phyloP scores from a whole-genome alignment of 2,113 vertebrate genomes.

The Ailurus styani region DNA sequence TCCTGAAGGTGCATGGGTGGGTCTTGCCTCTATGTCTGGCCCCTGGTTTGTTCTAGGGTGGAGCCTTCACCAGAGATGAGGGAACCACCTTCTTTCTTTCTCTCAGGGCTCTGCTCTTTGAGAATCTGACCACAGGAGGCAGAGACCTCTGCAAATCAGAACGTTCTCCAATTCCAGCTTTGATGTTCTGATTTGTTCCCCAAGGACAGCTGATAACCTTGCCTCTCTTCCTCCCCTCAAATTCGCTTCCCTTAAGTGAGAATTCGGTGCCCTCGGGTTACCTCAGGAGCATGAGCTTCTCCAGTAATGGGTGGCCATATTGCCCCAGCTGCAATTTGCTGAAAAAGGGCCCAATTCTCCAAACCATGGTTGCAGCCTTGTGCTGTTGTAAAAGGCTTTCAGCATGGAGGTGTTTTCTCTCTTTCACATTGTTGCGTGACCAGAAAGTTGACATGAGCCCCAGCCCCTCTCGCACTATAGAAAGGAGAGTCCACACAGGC shows the following conservation, averaged over 20 bases:
- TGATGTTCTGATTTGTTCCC: constrained; percentile 14
- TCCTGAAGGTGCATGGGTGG: not conserved
- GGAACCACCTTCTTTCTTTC: not conserved
- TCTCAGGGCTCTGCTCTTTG: not conserved
- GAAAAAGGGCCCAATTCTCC: not conserved
- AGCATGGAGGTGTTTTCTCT: not conserved
- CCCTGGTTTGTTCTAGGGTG: not conserved
- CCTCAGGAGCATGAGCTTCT: not conserved
- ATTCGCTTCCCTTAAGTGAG: constrained; percentile 10
- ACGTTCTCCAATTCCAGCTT: not conserved
- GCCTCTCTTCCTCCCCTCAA: not conserved
- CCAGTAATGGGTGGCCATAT: not conserved
- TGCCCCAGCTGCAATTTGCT: not conserved
- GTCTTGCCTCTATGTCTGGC: not conserved
- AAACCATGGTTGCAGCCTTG: not conserved
- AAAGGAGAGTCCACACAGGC: not conserved
- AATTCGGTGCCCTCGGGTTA: not conserved
- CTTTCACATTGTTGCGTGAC: not conserved
- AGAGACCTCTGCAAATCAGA: not conserved
- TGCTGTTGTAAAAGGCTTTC: not conserved
- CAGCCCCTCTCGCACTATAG: not conserved
- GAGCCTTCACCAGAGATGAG: not conserved
- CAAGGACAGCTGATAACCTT: constrained; percentile 24
- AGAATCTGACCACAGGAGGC: not conserved
- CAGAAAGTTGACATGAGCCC: not conserved